Percentiles rank a stretch among this genome's conserved stretches.
phyloP scores from a whole-genome alignment of 2,797 vertebrate genomes.

The Rachycentron canadum region DNA sequence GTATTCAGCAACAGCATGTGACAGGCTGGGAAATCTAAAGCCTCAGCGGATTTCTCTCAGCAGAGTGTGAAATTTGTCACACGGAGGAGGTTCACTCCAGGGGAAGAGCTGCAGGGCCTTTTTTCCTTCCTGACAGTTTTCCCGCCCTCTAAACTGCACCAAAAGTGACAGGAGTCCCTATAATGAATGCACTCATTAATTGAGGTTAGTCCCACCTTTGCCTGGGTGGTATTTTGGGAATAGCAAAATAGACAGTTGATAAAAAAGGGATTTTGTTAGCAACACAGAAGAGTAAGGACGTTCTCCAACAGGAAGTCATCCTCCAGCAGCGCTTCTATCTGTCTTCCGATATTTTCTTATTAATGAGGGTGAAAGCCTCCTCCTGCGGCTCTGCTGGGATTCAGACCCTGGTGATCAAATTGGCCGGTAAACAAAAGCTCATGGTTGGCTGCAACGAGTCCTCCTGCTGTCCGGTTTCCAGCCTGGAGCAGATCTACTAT shows the following conservation, averaged over 20 bases:
- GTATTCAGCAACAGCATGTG: slow-evolving; percentile 68
- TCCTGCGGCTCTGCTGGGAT: slow-evolving; percentile 34
- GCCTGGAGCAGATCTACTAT: slow-evolving; percentile 39
- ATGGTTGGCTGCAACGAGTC: slow-evolving; percentile 24
- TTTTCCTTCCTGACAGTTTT: slow-evolving; percentile 54
- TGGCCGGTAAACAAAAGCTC: slow-evolving; percentile 39
- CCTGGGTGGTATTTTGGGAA: slow-evolving; percentile 56
- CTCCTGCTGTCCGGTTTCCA: slow-evolving; percentile 38
- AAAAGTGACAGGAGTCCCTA: slow-evolving; percentile 46
- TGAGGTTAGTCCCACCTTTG: slow-evolving; percentile 47
- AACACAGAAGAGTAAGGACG: slow-evolving; percentile 51
- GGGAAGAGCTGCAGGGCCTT: slow-evolving; percentile 60
- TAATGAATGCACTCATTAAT: slow-evolving; percentile 67
- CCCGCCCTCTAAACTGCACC: slow-evolving; percentile 67
- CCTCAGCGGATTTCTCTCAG: slow-evolving; percentile 73
- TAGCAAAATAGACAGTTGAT: slow-evolving; percentile 49
- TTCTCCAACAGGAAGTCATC: slow-evolving; percentile 25
- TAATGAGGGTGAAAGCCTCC: slow-evolving; percentile 60
- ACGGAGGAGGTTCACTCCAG: slow-evolving; percentile 66
- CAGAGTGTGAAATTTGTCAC: slow-evolving; percentile 81
- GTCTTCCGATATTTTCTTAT: slow-evolving; percentile 67
- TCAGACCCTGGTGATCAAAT: slow-evolving; percentile 31
- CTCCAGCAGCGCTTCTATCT: slow-evolving; percentile 31
- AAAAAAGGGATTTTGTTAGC: slow-evolving; percentile 47
- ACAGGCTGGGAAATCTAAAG: slow-evolving; percentile 73